Percentiles rank a stretch among this genome's conserved stretches.
These are phyloP conservation scores for Chelonoidis abingdonii DNA, from an alignment of 2,113 vertebrate genomes.

Conservation along the genomic window DNA sequence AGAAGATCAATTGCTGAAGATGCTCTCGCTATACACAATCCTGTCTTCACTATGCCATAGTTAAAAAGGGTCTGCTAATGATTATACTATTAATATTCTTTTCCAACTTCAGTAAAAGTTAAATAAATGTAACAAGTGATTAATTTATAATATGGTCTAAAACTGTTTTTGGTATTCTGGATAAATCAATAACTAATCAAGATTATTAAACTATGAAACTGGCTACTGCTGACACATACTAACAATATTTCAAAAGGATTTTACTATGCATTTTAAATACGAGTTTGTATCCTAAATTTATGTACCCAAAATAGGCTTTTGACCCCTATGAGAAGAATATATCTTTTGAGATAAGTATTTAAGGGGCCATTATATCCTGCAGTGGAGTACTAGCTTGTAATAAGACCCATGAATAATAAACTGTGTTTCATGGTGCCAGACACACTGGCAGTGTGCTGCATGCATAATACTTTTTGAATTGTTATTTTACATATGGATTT, in stretches of 20 bases:
- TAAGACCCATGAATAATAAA: not conserved
- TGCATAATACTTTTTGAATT: not conserved
- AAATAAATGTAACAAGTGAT: not conserved
- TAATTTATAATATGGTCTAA: not conserved
- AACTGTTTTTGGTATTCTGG: not conserved
- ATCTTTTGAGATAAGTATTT: not conserved
- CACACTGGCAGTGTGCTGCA: not conserved
- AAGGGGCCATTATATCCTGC: not conserved
- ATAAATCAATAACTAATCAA: not conserved
- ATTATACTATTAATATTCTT: not conserved
- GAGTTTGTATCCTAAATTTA: not conserved
- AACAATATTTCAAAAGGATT: not conserved
- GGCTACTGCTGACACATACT: not conserved
- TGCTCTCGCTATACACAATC: not conserved
- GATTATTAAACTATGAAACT: constrained; percentile 33
- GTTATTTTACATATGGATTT: not conserved
- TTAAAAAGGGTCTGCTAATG: not conserved
- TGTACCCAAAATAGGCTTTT: not conserved
- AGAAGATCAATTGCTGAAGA: constrained; percentile 5
- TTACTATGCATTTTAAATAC: not conserved
- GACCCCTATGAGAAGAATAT: not conserved
- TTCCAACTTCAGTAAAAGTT: not conserved
- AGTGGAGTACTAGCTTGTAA: not conserved
- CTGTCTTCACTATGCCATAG: not conserved
- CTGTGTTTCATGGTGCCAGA: not conserved